Evolutionary conservation across 2,888 invertebrate species (phyloP).

Genomic region (Nephrotoma appendiculata): DNA sequence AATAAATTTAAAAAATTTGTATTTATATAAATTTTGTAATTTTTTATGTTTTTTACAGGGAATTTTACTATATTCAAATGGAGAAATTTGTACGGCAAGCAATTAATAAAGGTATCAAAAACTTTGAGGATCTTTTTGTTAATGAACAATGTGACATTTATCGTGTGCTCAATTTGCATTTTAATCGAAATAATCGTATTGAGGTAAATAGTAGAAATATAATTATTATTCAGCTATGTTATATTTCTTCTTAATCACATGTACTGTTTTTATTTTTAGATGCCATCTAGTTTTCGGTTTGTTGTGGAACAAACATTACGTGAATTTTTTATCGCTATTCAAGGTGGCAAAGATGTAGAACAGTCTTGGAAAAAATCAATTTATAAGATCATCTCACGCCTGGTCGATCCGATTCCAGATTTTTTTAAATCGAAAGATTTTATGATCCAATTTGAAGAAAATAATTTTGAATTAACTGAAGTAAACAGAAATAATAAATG

Average conservation of each 20-base stretch:
- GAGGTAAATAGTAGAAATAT: constrained; percentile 22
- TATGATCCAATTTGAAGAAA: constrained; percentile 92
- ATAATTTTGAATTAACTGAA: neutral
- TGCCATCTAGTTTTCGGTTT: constrained; percentile 91
- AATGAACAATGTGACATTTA: constrained; percentile 93
- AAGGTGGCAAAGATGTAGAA: constrained; percentile 90
- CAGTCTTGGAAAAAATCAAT: constrained; percentile 99
- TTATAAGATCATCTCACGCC: constrained; percentile 97
- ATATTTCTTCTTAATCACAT: constrained; percentile 12
- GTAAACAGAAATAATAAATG: constrained; percentile 10
- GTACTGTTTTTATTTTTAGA: constrained; percentile 43
- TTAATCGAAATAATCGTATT: constrained; percentile 74
- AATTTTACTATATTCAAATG: constrained; percentile 99
- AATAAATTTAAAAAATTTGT: neutral
- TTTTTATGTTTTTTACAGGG: constrained; percentile 44
- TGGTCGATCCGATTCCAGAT: constrained; percentile 98
- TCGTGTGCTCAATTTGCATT: constrained; percentile 94
- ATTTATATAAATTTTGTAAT: neutral
- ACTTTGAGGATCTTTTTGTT: constrained; percentile 84
- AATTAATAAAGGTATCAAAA: constrained; percentile 89
- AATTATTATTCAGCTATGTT: neutral
- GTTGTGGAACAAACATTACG: constrained; percentile 95
- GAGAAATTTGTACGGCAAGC: constrained; percentile 99
- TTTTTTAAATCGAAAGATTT: constrained; percentile 99
- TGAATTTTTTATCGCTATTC: constrained; percentile 98